phyloP scores from a whole-genome alignment of 2,888 invertebrate species.

The Tetragonisca angustula region DNA sequence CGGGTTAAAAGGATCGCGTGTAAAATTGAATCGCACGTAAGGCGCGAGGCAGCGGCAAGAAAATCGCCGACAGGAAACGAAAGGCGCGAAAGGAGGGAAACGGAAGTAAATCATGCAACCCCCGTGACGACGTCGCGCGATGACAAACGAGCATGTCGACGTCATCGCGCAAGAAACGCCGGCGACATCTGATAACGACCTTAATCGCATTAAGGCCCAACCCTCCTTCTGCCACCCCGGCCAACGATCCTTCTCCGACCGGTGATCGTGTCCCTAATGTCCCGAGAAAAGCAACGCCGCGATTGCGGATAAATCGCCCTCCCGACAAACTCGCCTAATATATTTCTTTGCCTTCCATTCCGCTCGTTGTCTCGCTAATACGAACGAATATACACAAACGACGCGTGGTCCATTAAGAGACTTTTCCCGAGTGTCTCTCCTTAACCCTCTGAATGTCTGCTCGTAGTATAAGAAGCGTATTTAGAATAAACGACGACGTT shows the following conservation, averaged over 20 bases:
- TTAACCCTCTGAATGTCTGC: not conserved
- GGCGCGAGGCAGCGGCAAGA: constrained; percentile 39
- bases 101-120: constrained; percentile 83
- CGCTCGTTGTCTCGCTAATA: constrained; percentile 18
- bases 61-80: constrained; percentile 60
- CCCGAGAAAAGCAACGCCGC: constrained; percentile 63
- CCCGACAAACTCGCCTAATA: constrained; percentile 48
- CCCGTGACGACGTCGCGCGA: constrained; percentile 81
- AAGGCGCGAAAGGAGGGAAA: constrained; percentile 68
- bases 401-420: constrained; percentile 30
- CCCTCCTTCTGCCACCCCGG: constrained; percentile 26
- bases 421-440: constrained; percentile 9
- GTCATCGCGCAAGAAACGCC: constrained; percentile 81
- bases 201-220: constrained; percentile 80
- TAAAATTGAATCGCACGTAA: constrained; percentile 36
- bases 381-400: constrained; percentile 20
- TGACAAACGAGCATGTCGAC: constrained; percentile 81
- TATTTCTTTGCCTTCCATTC: constrained; percentile 43
- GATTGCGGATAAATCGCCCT: constrained; percentile 69
- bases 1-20: constrained; percentile 7
- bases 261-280: constrained; percentile 68
- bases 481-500: not conserved
- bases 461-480: not conserved
- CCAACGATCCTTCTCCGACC: constrained; percentile 57
- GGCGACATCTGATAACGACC: constrained; percentile 83